Evolutionary conservation across 2,113 vertebrate genomes (phyloP), one percentile per base, ranked within the genome.

Genomic region (Cynoglossus semilaevis): DNA sequence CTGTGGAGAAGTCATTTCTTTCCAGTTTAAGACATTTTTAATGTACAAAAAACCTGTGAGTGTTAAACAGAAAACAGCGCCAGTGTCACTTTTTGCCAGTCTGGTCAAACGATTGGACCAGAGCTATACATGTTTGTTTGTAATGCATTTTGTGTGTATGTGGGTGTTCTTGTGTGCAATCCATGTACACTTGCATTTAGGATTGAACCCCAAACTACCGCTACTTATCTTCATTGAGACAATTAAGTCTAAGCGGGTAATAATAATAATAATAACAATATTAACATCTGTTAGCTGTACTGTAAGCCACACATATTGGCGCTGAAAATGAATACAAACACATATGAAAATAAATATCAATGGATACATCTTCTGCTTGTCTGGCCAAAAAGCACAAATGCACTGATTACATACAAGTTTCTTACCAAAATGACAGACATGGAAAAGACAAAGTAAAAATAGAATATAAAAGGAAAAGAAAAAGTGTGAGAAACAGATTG

Each of bases 291-390:
- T 29, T 29, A 29, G 69, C 51, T 61, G 76, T 67, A 70, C 55
- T 76, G 67, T 15, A 80, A 78, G 70, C 77, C 66, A 77, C 67
- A 72, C 55, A 47, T 56, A 70, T 85, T 77, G 79, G 69, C 55
- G 36, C 63, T 72, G 49, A 76, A 59, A 60, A 58, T 72, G 72
- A 80, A 74, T 76, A 81, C 76, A 79, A 83, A 83, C 70, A 74
- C 44, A 40, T 79, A 67, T 73, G 66, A 78, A 86, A 86, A 86
- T 86, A 88, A 88, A 88, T 86, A 88, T 76, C 53, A 83, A 85
- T 85, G 79, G 77, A 80, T 83, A 73, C 60, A 58, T 8, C 45
- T 79, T 69, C 40, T 43, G 61, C 74, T 79, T 18, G 43, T 71
- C 83, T 73, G 82, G 58, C 1, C 16, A 34, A 8, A 65, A 72